Base-by-base conservation (phyloP, 92 coral and sea anemone species). In the Nematostella vectensis region DNA sequence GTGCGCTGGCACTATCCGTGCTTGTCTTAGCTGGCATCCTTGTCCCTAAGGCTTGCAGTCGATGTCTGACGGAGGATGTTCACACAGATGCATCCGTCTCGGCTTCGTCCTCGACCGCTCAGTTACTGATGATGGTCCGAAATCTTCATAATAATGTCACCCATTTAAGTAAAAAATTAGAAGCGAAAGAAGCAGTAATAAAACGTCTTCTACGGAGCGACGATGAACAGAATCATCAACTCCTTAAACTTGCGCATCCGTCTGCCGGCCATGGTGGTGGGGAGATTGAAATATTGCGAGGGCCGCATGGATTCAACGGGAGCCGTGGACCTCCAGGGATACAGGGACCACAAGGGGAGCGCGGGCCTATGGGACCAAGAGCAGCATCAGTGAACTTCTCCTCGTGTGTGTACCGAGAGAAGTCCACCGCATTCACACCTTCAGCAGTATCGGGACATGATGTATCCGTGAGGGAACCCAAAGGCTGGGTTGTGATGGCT, bases 381-480 rank as follows among this genome's bases (percentile, higher is more conserved):
- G 91, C 85, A 0, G 54, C 50, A 11, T 76, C 72, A 19, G 40
- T 15, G 6, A 79, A 79, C 38, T 58, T 79, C 52, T 36, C 80
- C 0, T 20, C 72, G 29, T 79, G 87, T 47, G 49, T 22, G 1
- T 79, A 79, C 55, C 22, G 18, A 27, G 15, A 2, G 1, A 16
- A 1, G 2, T 17, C 54, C 58, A 36, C 71, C 3, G 31, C 30
- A 8, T 61, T 65, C 19, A 60, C 67, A 15, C 51, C 81, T 2
- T 78, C 77, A 1, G 30, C 3, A 1, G 0, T 24, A 0, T 8
- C 66, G 28, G 68, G 71, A 1, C 49, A 56, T 8, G 47, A 73
- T 53, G 87, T 79, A 16, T 24, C 68, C 27, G 59, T 57, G 11
- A 2, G 20, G 1, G 81, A 74, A 38, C 49, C 58, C 1, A 18